Percentiles rank a stretch among this genome's conserved stretches.
Conservation (phyloP, 2,888 invertebrate genomes). For the Panopea generosa region DNA sequence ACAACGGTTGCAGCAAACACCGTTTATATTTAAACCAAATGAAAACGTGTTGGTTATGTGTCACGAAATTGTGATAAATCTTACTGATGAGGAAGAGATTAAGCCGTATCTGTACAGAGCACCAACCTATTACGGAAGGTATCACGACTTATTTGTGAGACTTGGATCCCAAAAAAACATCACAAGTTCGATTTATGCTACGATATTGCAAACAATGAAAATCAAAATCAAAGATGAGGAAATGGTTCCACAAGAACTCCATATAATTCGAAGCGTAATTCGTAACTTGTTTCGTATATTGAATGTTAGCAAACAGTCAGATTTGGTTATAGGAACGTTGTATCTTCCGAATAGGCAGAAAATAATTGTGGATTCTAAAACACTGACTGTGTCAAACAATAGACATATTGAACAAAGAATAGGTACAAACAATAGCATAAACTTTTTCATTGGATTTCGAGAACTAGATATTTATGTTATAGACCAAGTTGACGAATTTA, state of each 20-base stretch:
- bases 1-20: slow-evolving; percentile 3
- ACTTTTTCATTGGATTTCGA: slow-evolving; percentile 40
- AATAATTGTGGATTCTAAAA: slow-evolving; percentile 1
- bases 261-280: background rate
- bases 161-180: slow-evolving; percentile 42
- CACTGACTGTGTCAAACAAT: slow-evolving; percentile 30
- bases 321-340: background rate
- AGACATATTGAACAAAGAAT: slow-evolving; percentile 22
- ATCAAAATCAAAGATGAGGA: slow-evolving; percentile 12
- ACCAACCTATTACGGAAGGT: slow-evolving; percentile 47
- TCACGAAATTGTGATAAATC: slow-evolving; percentile 25
- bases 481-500: slow-evolving; percentile 12
- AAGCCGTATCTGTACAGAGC: slow-evolving; percentile 51
- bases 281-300: background rate
- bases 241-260: slow-evolving; percentile 22
- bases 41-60: slow-evolving; percentile 28
- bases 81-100: slow-evolving; percentile 28
- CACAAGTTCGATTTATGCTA: slow-evolving; percentile 31
- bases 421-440: slow-evolving; percentile 17
- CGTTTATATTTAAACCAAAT: slow-evolving; percentile 41
- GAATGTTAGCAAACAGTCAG: background rate
- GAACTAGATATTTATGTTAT: slow-evolving; percentile 17
- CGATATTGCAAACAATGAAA: slow-evolving; percentile 38
- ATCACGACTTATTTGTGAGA: slow-evolving; percentile 37
- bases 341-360: slow-evolving; percentile 12